Percentiles rank a stretch among this genome's conserved stretches.
Evolutionary conservation across 1,140 invertebrate species (phyloP).

Genomic region (Mercenaria mercenaria): DNA sequence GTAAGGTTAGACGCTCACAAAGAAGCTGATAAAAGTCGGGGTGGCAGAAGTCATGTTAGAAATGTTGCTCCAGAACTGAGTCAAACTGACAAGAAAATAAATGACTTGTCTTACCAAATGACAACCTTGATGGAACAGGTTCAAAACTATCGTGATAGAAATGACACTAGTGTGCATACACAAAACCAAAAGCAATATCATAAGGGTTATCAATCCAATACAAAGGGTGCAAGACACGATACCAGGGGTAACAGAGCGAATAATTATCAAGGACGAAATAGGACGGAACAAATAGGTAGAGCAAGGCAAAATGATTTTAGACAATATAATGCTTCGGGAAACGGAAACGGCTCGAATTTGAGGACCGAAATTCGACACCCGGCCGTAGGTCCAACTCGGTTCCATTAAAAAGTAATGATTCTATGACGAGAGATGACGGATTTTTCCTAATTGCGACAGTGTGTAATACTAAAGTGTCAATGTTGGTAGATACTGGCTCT

Average conservation of each 20-base stretch:
- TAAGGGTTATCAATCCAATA: neutral
- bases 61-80: neutral
- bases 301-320: neutral
- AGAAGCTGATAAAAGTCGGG: conserved; percentile 6
- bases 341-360: conserved; percentile 12
- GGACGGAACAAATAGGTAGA: neutral
- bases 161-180: neutral
- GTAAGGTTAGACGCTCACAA: conserved; percentile 51
- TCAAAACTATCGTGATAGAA: neutral
- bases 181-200: neutral
- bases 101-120: conserved; percentile 11
- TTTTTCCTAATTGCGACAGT: conserved; percentile 17
- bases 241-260: neutral
- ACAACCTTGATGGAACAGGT: neutral
- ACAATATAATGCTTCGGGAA: neutral
- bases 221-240: neutral
- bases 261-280: neutral
- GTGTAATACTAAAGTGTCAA: neutral
- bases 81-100: neutral
- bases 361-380: conserved; percentile 14
- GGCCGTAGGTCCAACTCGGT: neutral
- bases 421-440: neutral
- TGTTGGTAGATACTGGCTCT: conserved; percentile 48
- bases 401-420: neutral
- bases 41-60: neutral